phyloP scores from a whole-genome alignment of 2,888 invertebrate species.

The Drosophila kambysellisi region DNA sequence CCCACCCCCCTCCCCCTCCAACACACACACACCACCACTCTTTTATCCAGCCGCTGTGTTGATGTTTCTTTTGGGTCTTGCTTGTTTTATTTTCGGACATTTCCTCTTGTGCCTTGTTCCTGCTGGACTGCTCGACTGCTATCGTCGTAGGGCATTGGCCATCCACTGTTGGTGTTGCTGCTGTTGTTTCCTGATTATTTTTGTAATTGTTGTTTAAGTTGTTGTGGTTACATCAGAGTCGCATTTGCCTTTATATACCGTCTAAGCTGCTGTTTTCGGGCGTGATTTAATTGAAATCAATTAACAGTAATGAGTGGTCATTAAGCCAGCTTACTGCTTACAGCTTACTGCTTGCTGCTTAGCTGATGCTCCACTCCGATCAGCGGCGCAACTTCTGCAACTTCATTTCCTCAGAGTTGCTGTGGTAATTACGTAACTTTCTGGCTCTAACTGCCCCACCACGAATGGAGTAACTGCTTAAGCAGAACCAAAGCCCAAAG shows the following conservation, averaged over 20 bases:
- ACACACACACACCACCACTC: not conserved
- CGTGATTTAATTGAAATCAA: constrained; percentile 85
- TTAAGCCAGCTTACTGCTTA: constrained; percentile 77
- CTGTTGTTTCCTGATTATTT: constrained; percentile 64
- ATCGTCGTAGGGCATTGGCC: constrained; percentile 36
- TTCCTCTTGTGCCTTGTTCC: constrained; percentile 55
- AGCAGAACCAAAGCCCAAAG: constrained; percentile 1
- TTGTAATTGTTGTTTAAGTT: constrained; percentile 78
- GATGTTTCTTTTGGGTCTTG: constrained; percentile 15
- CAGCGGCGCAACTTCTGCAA: constrained; percentile 23
- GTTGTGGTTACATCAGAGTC: constrained; percentile 74
- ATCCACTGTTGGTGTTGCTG: constrained; percentile 22
- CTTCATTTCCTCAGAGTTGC: constrained; percentile 38
- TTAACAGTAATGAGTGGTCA: constrained; percentile 85
- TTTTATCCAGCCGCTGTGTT: not conserved
- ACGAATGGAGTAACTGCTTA: not conserved
- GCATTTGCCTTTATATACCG: constrained; percentile 53
- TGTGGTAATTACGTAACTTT: constrained; percentile 45
- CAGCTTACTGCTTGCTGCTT: constrained; percentile 59
- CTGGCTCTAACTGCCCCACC: not conserved
- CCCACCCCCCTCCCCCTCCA: not conserved
- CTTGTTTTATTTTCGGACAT: constrained; percentile 64
- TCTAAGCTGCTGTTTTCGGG: constrained; percentile 68
- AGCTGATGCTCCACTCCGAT: constrained; percentile 20
- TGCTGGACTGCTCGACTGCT: constrained; percentile 38